Percentiles rank a stretch among this genome's conserved stretches.
phyloP scores from a whole-genome alignment of 2,113 vertebrate genomes.

The Acanthisitta chloris region DNA sequence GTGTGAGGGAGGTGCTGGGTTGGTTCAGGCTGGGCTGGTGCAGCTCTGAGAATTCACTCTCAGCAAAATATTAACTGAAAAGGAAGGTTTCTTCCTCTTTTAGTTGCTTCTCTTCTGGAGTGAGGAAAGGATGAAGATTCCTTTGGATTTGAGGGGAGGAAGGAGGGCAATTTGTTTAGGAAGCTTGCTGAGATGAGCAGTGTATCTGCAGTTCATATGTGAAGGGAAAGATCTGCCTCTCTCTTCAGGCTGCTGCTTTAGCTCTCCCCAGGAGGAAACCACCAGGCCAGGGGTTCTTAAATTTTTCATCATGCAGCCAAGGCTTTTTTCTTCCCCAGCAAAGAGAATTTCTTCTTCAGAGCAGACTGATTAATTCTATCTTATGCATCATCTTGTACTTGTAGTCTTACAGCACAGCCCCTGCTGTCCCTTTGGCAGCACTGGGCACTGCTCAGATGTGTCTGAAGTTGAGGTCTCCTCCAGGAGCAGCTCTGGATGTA shows the following conservation, averaged over 20 bases:
- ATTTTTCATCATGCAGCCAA: constrained; percentile 20
- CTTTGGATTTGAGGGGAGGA: not conserved
- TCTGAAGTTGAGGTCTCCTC: not conserved
- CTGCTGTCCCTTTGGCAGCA: not conserved
- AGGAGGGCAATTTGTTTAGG: not conserved
- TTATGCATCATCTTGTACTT: not conserved
- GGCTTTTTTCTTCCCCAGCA: not conserved
- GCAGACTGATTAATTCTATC: not conserved
- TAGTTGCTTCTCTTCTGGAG: not conserved
- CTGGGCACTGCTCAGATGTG: fast-evolving
- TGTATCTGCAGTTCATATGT: not conserved
- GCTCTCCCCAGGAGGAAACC: not conserved
- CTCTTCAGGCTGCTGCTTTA: not conserved
- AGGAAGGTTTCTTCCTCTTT: not conserved
- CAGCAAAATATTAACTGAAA: not conserved
- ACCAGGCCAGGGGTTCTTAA: not conserved
- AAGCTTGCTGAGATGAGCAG: not conserved
- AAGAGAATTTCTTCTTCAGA: not conserved
- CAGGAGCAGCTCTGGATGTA: not conserved
- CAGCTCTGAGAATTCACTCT: not conserved
- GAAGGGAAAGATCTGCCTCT: not conserved
- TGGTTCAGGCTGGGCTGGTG: not conserved
- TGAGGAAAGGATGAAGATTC: not conserved
- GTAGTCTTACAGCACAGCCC: not conserved
- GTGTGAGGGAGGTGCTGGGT: not conserved